Conservation (phyloP, 2,797 vertebrate species). For the Pantherophis alleghaniensis region DNA sequence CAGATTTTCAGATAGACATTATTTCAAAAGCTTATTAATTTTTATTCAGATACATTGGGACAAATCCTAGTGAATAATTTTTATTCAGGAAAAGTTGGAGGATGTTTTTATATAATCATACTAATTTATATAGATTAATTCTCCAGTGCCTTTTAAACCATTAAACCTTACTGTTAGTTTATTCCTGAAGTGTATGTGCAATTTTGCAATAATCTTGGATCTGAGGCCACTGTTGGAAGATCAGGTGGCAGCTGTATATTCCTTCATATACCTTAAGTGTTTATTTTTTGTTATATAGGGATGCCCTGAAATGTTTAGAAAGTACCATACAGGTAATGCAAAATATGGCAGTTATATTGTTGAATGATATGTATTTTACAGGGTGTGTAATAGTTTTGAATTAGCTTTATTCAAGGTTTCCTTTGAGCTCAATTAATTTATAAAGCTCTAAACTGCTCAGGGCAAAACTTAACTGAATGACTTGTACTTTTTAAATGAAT, state of each 20-base stretch:
- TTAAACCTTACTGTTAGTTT: not conserved
- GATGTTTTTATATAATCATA: not conserved
- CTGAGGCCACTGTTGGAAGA: not conserved
- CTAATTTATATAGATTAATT: not conserved
- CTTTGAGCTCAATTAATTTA: not conserved
- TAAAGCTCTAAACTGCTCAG: not conserved
- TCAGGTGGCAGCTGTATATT: too few relatives aligned
- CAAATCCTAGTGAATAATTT: not conserved
- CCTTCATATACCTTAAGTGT: not conserved
- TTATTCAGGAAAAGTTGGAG: not conserved
- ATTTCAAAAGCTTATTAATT: not conserved
- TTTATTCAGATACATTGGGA: not conserved
- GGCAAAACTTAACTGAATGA: not conserved
- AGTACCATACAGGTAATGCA: not conserved
- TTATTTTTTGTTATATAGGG: not conserved
- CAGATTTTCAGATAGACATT: not conserved
- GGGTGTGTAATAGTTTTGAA: not conserved
- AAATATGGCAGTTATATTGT: not conserved
- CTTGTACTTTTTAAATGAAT: not conserved
- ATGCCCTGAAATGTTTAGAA: not conserved
- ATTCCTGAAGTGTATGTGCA: not conserved
- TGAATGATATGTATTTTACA: not conserved
- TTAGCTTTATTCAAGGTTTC: not conserved
- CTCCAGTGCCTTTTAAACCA: not conserved
- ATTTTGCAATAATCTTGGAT: not conserved